Percentiles rank a stretch among this genome's conserved stretches.
Evolutionary conservation across 2,113 vertebrate genomes (phyloP).

Genomic region (Tupaia chinensis): DNA sequence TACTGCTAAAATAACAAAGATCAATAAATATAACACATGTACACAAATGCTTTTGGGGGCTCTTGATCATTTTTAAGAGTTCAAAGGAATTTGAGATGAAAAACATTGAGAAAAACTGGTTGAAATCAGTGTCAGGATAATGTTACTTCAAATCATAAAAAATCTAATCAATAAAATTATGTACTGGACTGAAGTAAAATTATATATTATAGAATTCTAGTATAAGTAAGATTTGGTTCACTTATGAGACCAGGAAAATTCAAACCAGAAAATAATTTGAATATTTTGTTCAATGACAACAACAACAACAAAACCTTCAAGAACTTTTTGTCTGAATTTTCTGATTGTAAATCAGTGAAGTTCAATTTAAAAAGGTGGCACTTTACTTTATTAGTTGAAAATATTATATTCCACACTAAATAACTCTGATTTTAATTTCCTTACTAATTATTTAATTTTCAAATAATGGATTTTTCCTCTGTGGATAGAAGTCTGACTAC

Average conservation of each 20-base stretch:
- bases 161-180: background rate
- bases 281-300: background rate
- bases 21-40: background rate
- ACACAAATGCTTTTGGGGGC: background rate
- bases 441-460: background rate
- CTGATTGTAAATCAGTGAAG: conserved; percentile 3
- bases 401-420: background rate
- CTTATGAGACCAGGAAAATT: background rate
- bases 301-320: background rate
- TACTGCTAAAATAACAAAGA: conserved; percentile 10
- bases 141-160: background rate
- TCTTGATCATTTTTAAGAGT: background rate
- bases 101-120: background rate
- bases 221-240: background rate
- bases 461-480: background rate
- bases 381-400: background rate
- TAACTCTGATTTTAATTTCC: conserved; percentile 1
- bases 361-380: background rate
- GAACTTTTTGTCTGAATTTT: background rate
- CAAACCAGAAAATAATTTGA: background rate
- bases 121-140: background rate
- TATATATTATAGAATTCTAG: conserved; percentile 15
- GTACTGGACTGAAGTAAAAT: background rate
- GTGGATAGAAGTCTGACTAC: no score
- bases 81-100: conserved; percentile 33